Conservation (phyloP, 2,888 invertebrate genomes). For the Sthenelais limicola region DNA sequence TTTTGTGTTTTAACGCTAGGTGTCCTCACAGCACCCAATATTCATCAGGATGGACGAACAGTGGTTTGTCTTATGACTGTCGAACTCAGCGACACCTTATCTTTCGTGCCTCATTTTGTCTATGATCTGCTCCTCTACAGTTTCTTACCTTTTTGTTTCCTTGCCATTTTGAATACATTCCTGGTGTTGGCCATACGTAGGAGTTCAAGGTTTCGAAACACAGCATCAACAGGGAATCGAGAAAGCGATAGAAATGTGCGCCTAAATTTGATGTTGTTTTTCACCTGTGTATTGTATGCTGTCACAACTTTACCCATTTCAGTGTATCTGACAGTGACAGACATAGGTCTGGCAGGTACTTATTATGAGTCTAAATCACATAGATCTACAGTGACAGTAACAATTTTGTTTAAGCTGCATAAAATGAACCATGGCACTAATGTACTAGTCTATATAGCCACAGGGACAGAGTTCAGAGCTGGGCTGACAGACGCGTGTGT, state of each 20-base stretch:
- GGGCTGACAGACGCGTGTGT: too few species aligned
- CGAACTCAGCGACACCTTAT: too few species aligned
- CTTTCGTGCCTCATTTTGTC: background rate
- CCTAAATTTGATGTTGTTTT: background rate
- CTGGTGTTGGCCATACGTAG: constrained; percentile 1
- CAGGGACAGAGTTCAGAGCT: constrained; percentile 3
- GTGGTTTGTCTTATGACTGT: background rate
- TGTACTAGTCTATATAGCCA: background rate
- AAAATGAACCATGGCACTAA: constrained; percentile 8
- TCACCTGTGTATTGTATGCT: constrained; percentile 1
- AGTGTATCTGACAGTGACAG: background rate
- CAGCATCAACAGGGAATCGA: background rate
- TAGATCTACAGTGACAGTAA: too few species aligned
- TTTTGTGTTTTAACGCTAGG: background rate
- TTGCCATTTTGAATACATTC: background rate
- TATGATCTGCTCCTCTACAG: constrained; percentile 11
- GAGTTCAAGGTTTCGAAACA: background rate
- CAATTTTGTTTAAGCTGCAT: constrained; percentile 12
- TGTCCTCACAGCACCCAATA: background rate
- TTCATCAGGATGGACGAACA: background rate
- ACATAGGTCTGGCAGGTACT: too few species aligned
- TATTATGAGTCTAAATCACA: too few species aligned
- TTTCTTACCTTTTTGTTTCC: constrained; percentile 2
- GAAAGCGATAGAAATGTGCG: background rate
- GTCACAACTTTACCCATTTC: constrained; percentile 17